Percentiles rank a stretch among this genome's conserved stretches.
phyloP scores from a whole-genome alignment of 64 coral and sea anemone species.

The Montipora capricornis region DNA sequence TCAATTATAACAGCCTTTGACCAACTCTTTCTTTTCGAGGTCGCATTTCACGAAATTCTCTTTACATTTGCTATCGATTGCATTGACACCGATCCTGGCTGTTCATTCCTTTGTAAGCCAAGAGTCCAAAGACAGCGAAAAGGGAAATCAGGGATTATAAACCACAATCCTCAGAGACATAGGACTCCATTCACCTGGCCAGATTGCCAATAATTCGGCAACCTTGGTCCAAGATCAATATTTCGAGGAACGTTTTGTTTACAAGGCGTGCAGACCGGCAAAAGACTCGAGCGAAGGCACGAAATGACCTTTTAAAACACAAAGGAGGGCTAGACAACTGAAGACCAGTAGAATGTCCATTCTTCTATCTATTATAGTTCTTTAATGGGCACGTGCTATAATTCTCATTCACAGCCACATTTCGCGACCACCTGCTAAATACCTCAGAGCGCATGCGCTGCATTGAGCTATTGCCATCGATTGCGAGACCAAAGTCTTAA shows the following conservation, averaged over 20 bases:
- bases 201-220: slow-evolving; percentile 18
- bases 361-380: not conserved
- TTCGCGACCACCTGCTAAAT: slow-evolving; percentile 32
- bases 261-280: not conserved
- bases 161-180: slow-evolving; percentile 47
- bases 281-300: slow-evolving; percentile 30
- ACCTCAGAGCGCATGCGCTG: slow-evolving; percentile 20
- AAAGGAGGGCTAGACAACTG: slow-evolving; percentile 26
- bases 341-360: slow-evolving; percentile 42
- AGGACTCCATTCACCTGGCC: slow-evolving; percentile 13
- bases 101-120: too few species aligned
- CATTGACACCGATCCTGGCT: too few species aligned
- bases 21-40: too few species aligned
- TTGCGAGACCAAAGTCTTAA: slow-evolving; percentile 1
- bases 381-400: slow-evolving; percentile 16
- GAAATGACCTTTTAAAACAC: slow-evolving; percentile 13
- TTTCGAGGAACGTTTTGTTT: slow-evolving; percentile 8
- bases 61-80: too few species aligned
- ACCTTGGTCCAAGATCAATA: slow-evolving; percentile 13
- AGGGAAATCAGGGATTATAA: slow-evolving; percentile 40
- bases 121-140: not conserved
- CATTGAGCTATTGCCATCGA: not conserved
- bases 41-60: not conserved
- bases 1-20: too few species aligned
- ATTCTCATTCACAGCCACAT: not conserved